A percentile compares a stretch with the other conserved stretches of the same genome.
phyloP scores from a whole-genome alignment of 2,888 invertebrate genomes.

The Anoncus sp. region DNA sequence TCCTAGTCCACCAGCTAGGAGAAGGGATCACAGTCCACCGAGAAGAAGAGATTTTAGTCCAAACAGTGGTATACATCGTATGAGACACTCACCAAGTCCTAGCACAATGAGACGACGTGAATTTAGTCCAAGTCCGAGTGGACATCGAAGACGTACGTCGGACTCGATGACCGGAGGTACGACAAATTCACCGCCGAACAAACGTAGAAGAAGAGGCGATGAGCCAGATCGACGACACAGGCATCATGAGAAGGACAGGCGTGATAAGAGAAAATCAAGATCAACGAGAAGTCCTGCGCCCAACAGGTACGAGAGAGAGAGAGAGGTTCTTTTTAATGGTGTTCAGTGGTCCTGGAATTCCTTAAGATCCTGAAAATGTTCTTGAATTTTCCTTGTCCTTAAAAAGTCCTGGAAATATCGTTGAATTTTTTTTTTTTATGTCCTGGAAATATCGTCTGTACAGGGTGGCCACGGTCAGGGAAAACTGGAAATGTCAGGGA shows the following conservation, averaged over 20 bases:
- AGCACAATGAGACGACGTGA: conserved; percentile 73
- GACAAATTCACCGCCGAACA: conserved; percentile 79
- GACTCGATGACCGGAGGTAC: conserved; percentile 75
- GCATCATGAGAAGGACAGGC: conserved; percentile 83
- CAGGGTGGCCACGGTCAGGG: too few species aligned
- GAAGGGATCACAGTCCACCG: conserved; percentile 71
- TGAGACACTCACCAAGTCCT: conserved; percentile 79
- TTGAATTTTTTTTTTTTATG: too few species aligned
- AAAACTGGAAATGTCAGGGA: too few species aligned
- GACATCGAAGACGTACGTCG: conserved; percentile 76
- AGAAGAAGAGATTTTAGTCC: conserved; percentile 79
- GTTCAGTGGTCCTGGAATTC: not conserved
- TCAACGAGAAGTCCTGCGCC: conserved; percentile 76
- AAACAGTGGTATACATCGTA: conserved; percentile 67
- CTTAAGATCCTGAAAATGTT: too few species aligned
- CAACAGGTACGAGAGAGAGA: conserved; percentile 71
- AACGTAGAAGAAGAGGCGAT: conserved; percentile 82
- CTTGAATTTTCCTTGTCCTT: too few species aligned
- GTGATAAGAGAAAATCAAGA: conserved; percentile 83
- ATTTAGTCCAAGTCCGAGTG: conserved; percentile 75
- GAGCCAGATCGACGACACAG: conserved; percentile 83
- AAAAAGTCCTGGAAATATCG: too few species aligned
- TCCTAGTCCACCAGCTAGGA: conserved; percentile 77
- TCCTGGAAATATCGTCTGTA: too few species aligned
- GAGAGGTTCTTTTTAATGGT: not conserved